phyloP scores from a whole-genome alignment of 2,888 invertebrate species.

The Melieria picta region DNA sequence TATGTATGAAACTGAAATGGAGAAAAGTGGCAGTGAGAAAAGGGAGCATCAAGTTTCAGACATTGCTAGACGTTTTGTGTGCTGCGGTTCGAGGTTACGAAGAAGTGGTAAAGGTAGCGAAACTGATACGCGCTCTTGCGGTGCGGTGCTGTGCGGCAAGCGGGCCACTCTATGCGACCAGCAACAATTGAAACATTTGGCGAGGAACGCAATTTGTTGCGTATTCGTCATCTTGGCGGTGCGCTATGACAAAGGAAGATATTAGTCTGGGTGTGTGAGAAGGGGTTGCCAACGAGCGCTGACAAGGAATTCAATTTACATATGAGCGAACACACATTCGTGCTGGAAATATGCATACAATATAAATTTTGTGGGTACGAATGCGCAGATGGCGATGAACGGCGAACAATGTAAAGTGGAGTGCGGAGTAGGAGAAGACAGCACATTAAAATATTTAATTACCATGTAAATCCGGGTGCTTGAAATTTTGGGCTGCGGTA shows the following conservation, averaged over 20 bases:
- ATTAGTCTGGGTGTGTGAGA: too few relatives aligned
- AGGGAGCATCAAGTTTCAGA: too few relatives aligned
- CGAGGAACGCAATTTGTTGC: constrained; percentile 31
- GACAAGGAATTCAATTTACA: constrained; percentile 16
- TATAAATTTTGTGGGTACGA: constrained; percentile 8
- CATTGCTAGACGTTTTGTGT: too few relatives aligned
- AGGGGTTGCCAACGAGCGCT: too few relatives aligned
- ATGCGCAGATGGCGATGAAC: constrained; percentile 46
- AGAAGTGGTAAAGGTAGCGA: too few relatives aligned
- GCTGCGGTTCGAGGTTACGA: too few relatives aligned
- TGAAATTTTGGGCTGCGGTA: too few relatives aligned
- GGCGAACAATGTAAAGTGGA: neutral
- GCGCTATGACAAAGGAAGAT: neutral
- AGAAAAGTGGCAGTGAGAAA: too few relatives aligned
- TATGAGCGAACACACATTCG: constrained; percentile 23
- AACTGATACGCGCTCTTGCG: too few relatives aligned
- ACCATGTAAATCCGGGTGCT: constrained; percentile 55
- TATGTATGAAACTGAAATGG: too few relatives aligned
- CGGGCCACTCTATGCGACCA: too few relatives aligned
- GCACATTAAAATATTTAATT: constrained; percentile 59
- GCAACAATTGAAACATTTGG: constrained; percentile 29
- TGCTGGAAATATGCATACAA: neutral
- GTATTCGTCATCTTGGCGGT: constrained; percentile 29
- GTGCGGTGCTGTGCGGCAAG: too few relatives aligned
- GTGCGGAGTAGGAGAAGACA: constrained; percentile 32